These are phyloP conservation scores for Colius striatus DNA, from an alignment of 2,113 vertebrate species.

Conservation along the genomic window DNA sequence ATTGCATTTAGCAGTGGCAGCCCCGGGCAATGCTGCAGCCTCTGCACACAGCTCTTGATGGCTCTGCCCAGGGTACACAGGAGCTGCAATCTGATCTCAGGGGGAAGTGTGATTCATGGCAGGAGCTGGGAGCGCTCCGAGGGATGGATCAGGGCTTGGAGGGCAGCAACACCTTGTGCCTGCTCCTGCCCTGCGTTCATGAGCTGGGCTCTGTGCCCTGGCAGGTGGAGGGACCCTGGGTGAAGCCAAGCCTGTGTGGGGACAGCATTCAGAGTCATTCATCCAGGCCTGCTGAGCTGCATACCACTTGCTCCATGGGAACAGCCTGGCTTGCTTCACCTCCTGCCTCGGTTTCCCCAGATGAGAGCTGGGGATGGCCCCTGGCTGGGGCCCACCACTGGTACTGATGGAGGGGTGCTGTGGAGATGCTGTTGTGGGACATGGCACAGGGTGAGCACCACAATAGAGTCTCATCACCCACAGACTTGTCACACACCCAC, in stretches of 20 bases:
- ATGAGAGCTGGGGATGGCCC: not conserved
- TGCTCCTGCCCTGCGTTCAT: not conserved
- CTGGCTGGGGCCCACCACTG: fast-evolving
- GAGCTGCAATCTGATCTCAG: not conserved
- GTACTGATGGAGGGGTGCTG: not conserved
- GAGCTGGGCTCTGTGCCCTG: fast-evolving
- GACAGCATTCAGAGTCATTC: fast-evolving
- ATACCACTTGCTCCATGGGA: fast-evolving
- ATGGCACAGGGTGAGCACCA: not conserved
- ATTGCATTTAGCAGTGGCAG: fast-evolving
- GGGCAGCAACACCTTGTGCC: fast-evolving
- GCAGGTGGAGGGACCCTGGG: fast-evolving
- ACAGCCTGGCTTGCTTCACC: fast-evolving
- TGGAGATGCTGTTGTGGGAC: not conserved
- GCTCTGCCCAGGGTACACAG: fast-evolving
- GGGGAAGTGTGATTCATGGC: slow-evolving; percentile 15
- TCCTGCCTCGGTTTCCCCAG: not conserved
- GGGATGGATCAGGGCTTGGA: not conserved
- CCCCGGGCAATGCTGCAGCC: fast-evolving
- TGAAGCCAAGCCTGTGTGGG: fast-evolving
- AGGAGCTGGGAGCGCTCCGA: not conserved
- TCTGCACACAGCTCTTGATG: fast-evolving
- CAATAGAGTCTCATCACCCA: fast-evolving
- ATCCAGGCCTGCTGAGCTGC: fast-evolving
- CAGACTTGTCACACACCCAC: fast-evolving